A percentile compares a stretch with the other conserved stretches of the same genome.
These are phyloP conservation scores for Uropetala carovei DNA, from an alignment of 2,888 invertebrate species.

Conservation along the genomic window DNA sequence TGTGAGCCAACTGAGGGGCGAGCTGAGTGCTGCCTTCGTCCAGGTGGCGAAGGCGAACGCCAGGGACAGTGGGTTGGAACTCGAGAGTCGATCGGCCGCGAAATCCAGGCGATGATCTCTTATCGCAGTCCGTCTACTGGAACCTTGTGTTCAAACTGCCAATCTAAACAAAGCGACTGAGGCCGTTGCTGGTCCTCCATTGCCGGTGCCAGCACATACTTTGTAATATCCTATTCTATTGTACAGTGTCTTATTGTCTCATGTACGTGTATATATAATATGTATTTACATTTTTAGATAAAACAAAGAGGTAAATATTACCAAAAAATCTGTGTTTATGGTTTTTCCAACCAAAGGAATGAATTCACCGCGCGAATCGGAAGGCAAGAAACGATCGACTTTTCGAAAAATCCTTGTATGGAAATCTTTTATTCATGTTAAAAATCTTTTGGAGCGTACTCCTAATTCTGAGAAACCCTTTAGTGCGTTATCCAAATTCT, in stretches of 20 bases:
- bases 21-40: slow-evolving; percentile 89
- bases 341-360: no score
- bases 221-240: slow-evolving; percentile 35
- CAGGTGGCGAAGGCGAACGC: slow-evolving; percentile 92
- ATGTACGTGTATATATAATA: slow-evolving; percentile 39
- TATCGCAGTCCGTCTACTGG: neutral
- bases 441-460: no score
- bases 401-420: no score
- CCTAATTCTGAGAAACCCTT: no score
- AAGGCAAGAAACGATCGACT: no score
- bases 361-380: no score
- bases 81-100: slow-evolving; percentile 56
- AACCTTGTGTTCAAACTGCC: neutral
- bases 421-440: no score
- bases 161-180: neutral
- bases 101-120: neutral
- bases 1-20: slow-evolving; percentile 87
- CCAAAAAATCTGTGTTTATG: neutral
- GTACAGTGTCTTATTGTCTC: slow-evolving; percentile 50
- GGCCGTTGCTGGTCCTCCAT: neutral
- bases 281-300: slow-evolving; percentile 57
- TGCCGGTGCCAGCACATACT: slow-evolving; percentile 6
- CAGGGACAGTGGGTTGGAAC: slow-evolving; percentile 78
- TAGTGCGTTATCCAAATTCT: no score
- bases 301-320: neutral